Conservation (phyloP, 1,140 invertebrate species). For the Polypedilum vanderplanki region DNA sequence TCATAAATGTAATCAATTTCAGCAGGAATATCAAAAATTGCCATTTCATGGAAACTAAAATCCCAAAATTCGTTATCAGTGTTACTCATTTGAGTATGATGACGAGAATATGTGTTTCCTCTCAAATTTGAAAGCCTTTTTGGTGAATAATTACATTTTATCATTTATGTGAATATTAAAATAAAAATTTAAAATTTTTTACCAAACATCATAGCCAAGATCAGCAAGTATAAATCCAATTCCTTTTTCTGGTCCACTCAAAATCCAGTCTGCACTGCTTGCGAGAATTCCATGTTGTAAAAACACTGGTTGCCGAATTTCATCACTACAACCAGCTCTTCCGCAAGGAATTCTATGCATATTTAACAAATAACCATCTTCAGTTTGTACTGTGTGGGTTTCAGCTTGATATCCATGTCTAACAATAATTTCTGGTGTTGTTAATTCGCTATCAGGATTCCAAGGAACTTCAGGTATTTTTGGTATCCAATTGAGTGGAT, state of each 20-base stretch:
- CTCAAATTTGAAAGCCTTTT: slow-evolving; percentile 46
- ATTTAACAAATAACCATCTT: slow-evolving; percentile 54
- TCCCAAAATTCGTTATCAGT: slow-evolving; percentile 47
- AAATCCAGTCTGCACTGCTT: slow-evolving; percentile 67
- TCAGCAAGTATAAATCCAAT: slow-evolving; percentile 52
- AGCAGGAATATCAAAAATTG: slow-evolving; percentile 50
- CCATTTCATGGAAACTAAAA: slow-evolving; percentile 51
- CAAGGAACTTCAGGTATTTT: not conserved
- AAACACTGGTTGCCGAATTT: slow-evolving; percentile 48
- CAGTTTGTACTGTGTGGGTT: slow-evolving; percentile 46
- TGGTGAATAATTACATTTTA: not conserved
- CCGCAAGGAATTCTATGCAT: slow-evolving; percentile 50
- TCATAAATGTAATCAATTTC: slow-evolving; percentile 6
- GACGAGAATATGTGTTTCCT: slow-evolving; percentile 48
- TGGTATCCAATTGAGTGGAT: slow-evolving; percentile 18
- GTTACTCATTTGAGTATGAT: slow-evolving; percentile 38
- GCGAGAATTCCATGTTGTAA: slow-evolving; percentile 71
- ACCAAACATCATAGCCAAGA: slow-evolving; percentile 49
- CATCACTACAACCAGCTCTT: not conserved
- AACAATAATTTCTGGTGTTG: slow-evolving; percentile 38
- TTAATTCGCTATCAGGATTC: slow-evolving; percentile 21
- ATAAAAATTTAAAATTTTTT: not conserved
- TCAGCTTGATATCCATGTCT: slow-evolving; percentile 53
- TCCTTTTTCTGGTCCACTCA: slow-evolving; percentile 56
- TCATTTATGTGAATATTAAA: not conserved